Conservation (phyloP, 2,797 vertebrate genomes). For the Cryptoprocta ferox region DNA sequence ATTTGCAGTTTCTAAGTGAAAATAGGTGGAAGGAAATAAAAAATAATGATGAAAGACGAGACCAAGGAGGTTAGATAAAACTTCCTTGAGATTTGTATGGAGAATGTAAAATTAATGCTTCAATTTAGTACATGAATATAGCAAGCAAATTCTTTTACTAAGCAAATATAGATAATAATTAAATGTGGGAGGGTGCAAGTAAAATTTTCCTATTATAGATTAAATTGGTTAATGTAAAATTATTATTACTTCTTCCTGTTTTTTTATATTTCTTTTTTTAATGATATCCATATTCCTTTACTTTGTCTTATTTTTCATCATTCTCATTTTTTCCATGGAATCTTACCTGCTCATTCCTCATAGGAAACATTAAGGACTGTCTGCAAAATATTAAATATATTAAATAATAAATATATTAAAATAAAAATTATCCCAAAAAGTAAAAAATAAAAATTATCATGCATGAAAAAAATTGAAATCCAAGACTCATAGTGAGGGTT, state of each 20-base stretch:
- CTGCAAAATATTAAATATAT: background rate
- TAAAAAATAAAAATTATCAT: background rate
- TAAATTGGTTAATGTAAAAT: background rate
- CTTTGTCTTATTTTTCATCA: background rate
- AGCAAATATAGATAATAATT: background rate
- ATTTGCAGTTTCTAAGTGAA: background rate
- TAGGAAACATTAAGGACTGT: background rate
- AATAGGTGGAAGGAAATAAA: background rate
- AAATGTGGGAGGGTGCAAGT: background rate
- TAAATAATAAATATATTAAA: background rate
- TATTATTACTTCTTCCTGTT: background rate
- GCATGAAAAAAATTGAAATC: background rate
- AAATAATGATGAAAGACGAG: background rate
- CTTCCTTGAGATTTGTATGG: background rate
- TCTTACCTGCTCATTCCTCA: background rate
- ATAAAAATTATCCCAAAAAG: background rate
- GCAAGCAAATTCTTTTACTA: background rate
- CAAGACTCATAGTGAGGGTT: background rate
- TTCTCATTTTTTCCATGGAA: background rate
- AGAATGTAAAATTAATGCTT: background rate
- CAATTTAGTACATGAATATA: background rate
- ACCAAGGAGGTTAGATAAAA: background rate
- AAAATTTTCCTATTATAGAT: background rate
- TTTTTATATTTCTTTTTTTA: background rate
- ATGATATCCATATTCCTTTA: background rate